Evolutionary conservation across 2,797 vertebrate species (phyloP).

Genomic region (Chloroceryle inda): DNA sequence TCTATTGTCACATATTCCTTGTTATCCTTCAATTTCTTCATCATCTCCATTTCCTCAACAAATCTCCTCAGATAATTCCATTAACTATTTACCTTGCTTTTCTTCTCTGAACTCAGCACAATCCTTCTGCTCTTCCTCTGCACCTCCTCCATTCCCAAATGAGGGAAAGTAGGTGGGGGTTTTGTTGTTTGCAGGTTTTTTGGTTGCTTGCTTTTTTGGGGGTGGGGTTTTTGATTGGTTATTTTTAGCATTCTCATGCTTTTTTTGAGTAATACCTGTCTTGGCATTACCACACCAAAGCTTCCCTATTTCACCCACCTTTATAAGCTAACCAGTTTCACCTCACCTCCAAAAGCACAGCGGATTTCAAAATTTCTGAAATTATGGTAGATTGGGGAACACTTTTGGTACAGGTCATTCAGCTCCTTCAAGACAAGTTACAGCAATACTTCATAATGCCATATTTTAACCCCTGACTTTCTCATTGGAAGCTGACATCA

Average conservation of each 20-base stretch:
- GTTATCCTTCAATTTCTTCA: not conserved
- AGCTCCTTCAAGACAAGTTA: not conserved
- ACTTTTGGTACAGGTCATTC: not conserved
- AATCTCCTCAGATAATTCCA: not conserved
- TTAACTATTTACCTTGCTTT: not conserved
- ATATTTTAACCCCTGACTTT: not conserved
- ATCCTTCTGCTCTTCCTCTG: not conserved
- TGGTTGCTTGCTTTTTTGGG: too few relatives aligned
- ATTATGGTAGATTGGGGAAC: not conserved
- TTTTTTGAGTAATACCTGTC: not conserved
- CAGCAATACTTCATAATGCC: not conserved
- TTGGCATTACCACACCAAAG: not conserved
- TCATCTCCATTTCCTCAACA: not conserved
- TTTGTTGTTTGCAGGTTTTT: too few relatives aligned
- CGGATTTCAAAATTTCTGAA: not conserved
- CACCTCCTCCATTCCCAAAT: not conserved
- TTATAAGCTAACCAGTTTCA: not conserved
- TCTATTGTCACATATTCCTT: not conserved
- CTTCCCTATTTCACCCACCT: not conserved
- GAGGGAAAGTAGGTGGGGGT: too few relatives aligned
- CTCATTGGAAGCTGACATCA: not conserved
- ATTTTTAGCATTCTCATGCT: not conserved
- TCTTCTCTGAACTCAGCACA: not conserved
- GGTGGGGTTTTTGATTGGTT: too few relatives aligned
- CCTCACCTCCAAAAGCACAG: not conserved